Evolutionary conservation across 2,113 vertebrate species (phyloP).

Genomic region (Petromus typicus): DNA sequence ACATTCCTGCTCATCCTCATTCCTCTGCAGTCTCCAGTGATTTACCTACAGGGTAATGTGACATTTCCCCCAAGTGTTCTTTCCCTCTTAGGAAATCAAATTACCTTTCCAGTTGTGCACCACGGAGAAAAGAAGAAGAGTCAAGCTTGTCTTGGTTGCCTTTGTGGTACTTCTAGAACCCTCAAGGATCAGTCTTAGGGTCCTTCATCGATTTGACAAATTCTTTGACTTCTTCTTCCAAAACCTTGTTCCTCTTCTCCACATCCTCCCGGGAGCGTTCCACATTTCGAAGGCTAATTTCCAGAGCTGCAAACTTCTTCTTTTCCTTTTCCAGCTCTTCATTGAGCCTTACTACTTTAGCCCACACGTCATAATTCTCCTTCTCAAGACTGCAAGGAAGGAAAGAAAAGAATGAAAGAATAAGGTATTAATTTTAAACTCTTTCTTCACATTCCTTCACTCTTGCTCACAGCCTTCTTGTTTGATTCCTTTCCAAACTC

Average conservation of each 20-base stretch:
- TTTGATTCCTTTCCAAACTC: not conserved
- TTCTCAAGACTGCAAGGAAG: slow-evolving; percentile 89
- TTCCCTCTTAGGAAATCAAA: not conserved
- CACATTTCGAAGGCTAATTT: slow-evolving; percentile 85
- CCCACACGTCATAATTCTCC: slow-evolving; percentile 92
- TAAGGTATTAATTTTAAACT: not conserved
- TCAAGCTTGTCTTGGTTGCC: not conserved
- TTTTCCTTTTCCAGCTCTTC: slow-evolving; percentile 90
- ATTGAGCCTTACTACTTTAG: slow-evolving; percentile 90
- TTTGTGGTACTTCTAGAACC: too few species aligned
- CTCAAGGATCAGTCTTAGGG: slow-evolving; percentile 37
- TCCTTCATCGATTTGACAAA: slow-evolving; percentile 81
- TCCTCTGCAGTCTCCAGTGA: not conserved
- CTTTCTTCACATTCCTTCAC: not conserved
- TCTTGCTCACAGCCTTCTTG: not conserved
- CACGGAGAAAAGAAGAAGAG: not conserved
- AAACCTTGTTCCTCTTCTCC: slow-evolving; percentile 88
- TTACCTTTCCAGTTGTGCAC: not conserved
- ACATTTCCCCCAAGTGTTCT: not conserved
- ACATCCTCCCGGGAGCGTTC: slow-evolving; percentile 88
- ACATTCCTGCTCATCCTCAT: not conserved
- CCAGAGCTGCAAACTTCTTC: slow-evolving; percentile 86
- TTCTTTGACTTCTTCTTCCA: slow-evolving; percentile 90
- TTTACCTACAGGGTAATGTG: not conserved
- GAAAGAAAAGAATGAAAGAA: not conserved